Base-by-base conservation (phyloP, 2,888 invertebrate species). In the Stomorhina lunata region DNA sequence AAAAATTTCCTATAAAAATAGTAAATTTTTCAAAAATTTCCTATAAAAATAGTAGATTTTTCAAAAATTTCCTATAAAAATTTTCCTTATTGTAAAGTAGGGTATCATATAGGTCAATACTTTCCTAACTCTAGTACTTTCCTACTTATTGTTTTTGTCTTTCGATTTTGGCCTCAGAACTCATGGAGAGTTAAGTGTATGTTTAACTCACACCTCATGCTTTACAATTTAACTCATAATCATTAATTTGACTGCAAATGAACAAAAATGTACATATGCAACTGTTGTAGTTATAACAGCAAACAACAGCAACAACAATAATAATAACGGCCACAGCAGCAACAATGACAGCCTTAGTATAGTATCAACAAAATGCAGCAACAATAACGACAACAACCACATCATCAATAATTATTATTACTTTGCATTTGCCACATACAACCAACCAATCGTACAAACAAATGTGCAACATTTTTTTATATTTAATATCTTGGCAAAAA, bases 361-460 rank as follows among this genome's bases (percentile, higher is more conserved):
- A 55, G 27, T 71, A 81, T 61, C 53, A 50, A 59, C 68, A 77
- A 80, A 66, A 78, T 66, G 77, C 78, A 76, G 66, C 66, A 53
- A 61, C 76, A 66, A 76, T 66, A 59, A 69, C 63, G 48, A 71
- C 79, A 78, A 76, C 82, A 82, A 84, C 72, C 73, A 84, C 80
- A 78, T 71, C 84, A 84, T 84, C 83, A 85, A 85, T 85, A 85
- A 85, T 85, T 85, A 84, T 85, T 85, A 85, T 85, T 85, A 84
- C 84, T 75, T 63, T 77, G 81, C 84, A 83, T 84, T 80, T 66
- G 81, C 71, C 22, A 43, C n/a, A 22, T 57, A 61, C 25, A 43
- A 22, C 48, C 15, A 17, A 25, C 40, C 32, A 4, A 17, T 27
- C 25, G 27, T 53, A 53, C 72, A 71, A 15, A 57, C 27, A 10